Evolutionary conservation across 2,797 vertebrate genomes (phyloP).

Genomic region (Chiloscyllium punctatum): DNA sequence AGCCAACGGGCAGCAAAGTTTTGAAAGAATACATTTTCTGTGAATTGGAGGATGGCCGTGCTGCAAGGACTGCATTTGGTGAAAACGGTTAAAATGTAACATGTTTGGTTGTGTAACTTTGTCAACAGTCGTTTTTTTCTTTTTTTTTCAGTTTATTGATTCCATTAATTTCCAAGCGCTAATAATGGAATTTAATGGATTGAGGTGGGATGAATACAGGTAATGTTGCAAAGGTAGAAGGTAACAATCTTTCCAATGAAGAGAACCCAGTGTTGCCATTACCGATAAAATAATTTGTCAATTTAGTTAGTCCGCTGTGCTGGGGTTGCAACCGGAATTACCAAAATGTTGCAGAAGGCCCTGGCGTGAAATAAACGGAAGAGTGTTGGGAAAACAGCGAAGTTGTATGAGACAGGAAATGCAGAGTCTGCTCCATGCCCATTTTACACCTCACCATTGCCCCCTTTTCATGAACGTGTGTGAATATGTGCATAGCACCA

Average conservation of each 20-base stretch:
- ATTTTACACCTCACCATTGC: background rate
- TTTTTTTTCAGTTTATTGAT: no score
- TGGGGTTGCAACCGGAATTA: no score
- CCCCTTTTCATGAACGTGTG: background rate
- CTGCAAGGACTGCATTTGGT: background rate
- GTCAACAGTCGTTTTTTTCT: background rate
- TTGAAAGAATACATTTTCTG: background rate
- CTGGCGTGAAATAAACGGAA: background rate
- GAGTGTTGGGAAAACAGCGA: background rate
- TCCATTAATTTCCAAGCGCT: background rate
- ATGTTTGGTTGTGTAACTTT: background rate
- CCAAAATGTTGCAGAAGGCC: no score
- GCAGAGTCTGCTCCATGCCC: background rate
- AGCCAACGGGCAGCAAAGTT: background rate
- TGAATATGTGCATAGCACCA: background rate
- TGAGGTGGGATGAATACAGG: no score
- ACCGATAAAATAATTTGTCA: no score
- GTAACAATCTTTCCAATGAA: no score
- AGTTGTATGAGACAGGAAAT: background rate
- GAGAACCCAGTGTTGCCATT: no score
- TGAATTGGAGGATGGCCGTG: background rate
- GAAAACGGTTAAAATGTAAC: background rate
- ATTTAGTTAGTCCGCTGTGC: no score
- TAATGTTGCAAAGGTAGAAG: no score
- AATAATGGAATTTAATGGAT: no score